Evolutionary conservation across 2,888 invertebrate species (phyloP).

Genomic region (Pristionchus fissidentatus): DNA sequence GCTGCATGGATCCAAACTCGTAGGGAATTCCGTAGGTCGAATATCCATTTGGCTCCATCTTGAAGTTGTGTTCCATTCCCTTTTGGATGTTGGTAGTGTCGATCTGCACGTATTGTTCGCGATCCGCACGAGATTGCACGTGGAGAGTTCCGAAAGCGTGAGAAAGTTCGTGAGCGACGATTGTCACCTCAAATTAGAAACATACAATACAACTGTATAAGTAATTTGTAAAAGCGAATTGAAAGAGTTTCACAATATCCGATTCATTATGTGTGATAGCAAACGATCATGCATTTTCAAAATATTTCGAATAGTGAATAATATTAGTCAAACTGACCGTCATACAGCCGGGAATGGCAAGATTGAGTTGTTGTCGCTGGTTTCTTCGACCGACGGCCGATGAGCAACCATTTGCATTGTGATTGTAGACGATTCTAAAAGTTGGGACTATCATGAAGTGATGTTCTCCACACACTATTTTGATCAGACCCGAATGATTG

Average conservation of each 20-base stretch:
- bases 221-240: neutral
- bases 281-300: neutral
- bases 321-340: neutral
- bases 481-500: neutral
- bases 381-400: neutral
- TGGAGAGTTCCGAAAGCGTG: conserved; percentile 48
- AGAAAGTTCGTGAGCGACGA: conserved; percentile 40
- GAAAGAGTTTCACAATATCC: too few species aligned
- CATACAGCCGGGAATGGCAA: conserved; percentile 7
- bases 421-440: conserved; percentile 22
- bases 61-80: conserved; percentile 44
- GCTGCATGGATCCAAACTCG: conserved; percentile 47
- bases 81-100: conserved; percentile 38
- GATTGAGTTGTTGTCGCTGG: conserved; percentile 17
- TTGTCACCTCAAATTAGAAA: conserved; percentile 18
- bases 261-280: too few species aligned
- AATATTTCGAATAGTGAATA: neutral
- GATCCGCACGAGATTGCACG: conserved; percentile 32
- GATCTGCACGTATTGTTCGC: conserved; percentile 12
- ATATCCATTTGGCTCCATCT: conserved; percentile 15
- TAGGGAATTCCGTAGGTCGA: conserved; percentile 40
- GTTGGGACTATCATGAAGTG: neutral
- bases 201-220: too few species aligned
- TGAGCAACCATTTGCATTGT: conserved; percentile 28
- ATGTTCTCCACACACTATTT: neutral